These are phyloP conservation scores for Drosophila mayri DNA, from an alignment of 1,140 invertebrate genomes.

Conservation along the genomic window DNA sequence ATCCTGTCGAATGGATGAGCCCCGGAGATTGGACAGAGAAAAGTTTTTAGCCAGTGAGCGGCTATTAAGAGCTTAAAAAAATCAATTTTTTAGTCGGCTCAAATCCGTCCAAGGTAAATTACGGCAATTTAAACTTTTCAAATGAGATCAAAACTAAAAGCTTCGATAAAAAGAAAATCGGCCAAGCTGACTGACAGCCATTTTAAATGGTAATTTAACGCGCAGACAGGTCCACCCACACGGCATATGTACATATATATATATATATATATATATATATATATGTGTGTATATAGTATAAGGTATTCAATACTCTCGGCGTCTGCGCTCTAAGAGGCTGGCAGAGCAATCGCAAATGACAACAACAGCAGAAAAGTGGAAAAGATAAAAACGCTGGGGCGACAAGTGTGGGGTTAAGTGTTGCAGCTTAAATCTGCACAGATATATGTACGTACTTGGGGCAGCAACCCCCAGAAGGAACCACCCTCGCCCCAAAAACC, in stretches of 20 bases:
- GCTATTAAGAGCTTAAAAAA: conserved; percentile 30
- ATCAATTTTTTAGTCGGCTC: conserved; percentile 5
- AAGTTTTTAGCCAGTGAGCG: background rate
- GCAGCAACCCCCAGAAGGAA: conserved; percentile 60
- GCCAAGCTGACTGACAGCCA: conserved; percentile 79
- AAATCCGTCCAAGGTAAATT: conserved; percentile 60
- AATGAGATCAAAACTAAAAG: conserved; percentile 81
- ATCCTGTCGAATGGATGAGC: background rate
- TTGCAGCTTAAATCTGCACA: conserved; percentile 75
- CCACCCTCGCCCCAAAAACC: conserved; percentile 14
- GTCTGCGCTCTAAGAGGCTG: conserved; percentile 66
- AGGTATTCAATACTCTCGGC: conserved; percentile 41
- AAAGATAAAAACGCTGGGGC: conserved; percentile 46
- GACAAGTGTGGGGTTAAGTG: conserved; percentile 83
- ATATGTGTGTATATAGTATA: background rate
- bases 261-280: conserved; percentile 1
- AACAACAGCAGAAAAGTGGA: conserved; percentile 9
- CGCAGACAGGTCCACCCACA: conserved; percentile 37
- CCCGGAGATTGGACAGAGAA: background rate
- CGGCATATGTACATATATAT: conserved; percentile 3
- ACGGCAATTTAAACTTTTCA: conserved; percentile 80
- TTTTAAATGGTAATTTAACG: conserved; percentile 83
- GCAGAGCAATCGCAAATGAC: conserved; percentile 47
- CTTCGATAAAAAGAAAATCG: conserved; percentile 80
- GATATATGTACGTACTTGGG: conserved; percentile 33